These are phyloP conservation scores for Herpetotheres cachinnans DNA, from an alignment of 2,113 vertebrate species.

Conservation along the genomic window DNA sequence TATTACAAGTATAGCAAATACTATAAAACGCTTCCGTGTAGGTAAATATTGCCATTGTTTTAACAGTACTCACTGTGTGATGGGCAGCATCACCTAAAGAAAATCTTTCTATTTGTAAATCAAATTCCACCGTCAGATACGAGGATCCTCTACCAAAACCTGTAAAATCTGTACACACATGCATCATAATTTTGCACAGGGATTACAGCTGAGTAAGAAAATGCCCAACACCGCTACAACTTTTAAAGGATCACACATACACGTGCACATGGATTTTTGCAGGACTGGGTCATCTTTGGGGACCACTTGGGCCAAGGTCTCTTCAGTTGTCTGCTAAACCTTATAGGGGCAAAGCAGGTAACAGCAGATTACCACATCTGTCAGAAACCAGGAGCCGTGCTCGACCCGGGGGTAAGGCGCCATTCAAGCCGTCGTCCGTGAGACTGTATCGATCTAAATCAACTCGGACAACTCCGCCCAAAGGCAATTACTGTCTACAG, in stretches of 20 bases:
- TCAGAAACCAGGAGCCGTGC: background rate
- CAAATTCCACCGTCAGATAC: background rate
- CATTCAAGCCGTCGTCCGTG: background rate
- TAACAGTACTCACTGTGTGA: background rate
- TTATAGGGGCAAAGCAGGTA: accelerated
- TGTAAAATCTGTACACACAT: background rate
- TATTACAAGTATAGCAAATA: background rate
- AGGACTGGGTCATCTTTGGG: background rate
- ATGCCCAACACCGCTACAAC: background rate
- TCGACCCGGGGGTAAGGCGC: background rate
- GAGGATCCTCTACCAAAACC: background rate
- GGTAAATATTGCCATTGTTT: background rate
- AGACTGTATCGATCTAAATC: background rate
- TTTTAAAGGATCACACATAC: background rate
- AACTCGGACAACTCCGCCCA: background rate
- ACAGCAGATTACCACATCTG: background rate
- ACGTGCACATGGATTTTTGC: background rate
- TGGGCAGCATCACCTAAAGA: background rate
- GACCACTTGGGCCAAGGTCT: too few species aligned
- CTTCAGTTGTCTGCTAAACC: background rate
- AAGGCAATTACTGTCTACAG: too few species aligned
- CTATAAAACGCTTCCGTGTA: background rate
- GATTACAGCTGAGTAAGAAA: background rate
- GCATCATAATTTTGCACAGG: accelerated
- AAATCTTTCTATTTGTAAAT: background rate